These are phyloP conservation scores for Zosterops hypoxanthus DNA, from an alignment of 2,113 vertebrate genomes.

Conservation along the genomic window DNA sequence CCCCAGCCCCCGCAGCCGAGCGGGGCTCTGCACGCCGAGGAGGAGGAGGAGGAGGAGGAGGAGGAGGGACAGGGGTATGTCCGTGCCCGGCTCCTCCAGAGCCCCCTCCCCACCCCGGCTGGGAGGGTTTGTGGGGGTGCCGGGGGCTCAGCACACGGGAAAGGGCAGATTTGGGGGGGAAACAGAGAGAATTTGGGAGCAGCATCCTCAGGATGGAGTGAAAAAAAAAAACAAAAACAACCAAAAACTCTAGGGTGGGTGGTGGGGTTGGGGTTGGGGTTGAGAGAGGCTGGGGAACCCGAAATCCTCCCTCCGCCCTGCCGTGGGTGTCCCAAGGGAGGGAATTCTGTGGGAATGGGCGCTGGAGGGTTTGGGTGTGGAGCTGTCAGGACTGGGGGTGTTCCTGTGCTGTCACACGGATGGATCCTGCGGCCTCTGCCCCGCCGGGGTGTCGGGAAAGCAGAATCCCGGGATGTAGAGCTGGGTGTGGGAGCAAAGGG, in stretches of 20 bases:
- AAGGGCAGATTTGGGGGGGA: no score
- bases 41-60: no score
- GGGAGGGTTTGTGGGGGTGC: fast-evolving
- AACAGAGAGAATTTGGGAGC: neutral
- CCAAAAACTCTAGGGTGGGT: neutral
- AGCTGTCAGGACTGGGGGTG: no score
- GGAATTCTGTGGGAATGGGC: no score
- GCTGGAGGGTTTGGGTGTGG: no score
- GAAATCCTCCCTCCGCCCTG: neutral
- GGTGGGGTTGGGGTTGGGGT: neutral
- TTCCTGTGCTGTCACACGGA: neutral
- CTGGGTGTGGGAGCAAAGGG: neutral
- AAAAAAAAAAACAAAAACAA: no score
- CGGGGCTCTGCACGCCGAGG: neutral
- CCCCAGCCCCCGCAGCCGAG: neutral
- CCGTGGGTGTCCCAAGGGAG: no score
- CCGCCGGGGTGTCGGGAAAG: neutral
- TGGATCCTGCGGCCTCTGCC: neutral
- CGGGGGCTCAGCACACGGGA: no score
- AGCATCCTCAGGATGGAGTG: neutral
- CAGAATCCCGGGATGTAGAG: neutral
- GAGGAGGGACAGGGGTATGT: neutral
- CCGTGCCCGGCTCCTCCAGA: neutral
- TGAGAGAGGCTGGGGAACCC: neutral
- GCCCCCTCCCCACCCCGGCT: neutral